Conservation (phyloP, 2,888 invertebrate genomes). For the Philhelius pedissequus region DNA sequence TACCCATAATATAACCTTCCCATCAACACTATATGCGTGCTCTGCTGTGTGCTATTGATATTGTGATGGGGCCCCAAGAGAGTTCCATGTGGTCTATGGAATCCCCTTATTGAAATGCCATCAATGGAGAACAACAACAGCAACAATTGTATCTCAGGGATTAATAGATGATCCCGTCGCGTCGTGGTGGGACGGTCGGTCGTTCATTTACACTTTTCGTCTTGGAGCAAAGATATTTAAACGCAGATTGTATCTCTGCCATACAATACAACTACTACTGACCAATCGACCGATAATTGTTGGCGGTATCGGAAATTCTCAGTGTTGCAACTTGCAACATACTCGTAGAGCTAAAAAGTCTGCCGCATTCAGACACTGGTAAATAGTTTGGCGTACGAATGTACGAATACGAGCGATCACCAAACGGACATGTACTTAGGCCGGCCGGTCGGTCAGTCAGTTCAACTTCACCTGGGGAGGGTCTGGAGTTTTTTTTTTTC, state of each 20-base stretch:
- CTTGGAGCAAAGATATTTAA: slow-evolving; percentile 22
- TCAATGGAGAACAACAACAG: neutral
- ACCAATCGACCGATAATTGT: slow-evolving; percentile 62
- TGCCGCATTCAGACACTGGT: slow-evolving; percentile 13
- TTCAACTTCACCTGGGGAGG: slow-evolving; percentile 44
- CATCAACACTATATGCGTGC: neutral
- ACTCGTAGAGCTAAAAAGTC: slow-evolving; percentile 17
- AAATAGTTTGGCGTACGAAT: slow-evolving; percentile 50
- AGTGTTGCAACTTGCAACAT: neutral
- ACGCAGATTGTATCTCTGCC: slow-evolving; percentile 39
- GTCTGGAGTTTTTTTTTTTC: slow-evolving; percentile 9
- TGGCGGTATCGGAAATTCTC: slow-evolving; percentile 34
- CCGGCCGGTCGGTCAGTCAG: neutral
- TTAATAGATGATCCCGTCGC: slow-evolving; percentile 60
- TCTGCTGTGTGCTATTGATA: neutral
- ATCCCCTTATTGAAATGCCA: slow-evolving; percentile 27
- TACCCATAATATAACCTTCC: neutral
- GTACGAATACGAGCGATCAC: slow-evolving; percentile 46
- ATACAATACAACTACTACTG: slow-evolving; percentile 25
- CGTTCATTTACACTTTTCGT: slow-evolving; percentile 4
- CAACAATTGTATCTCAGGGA: slow-evolving; percentile 23
- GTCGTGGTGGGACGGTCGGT: neutral
- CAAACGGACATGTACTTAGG: slow-evolving; percentile 50
- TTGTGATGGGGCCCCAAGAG: slow-evolving; percentile 15
- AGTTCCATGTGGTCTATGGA: slow-evolving; percentile 14